Percentiles rank a stretch among this genome's conserved stretches.
These are phyloP conservation scores for Periparus ater DNA, from an alignment of 2,797 vertebrate genomes.

Conservation along the genomic window DNA sequence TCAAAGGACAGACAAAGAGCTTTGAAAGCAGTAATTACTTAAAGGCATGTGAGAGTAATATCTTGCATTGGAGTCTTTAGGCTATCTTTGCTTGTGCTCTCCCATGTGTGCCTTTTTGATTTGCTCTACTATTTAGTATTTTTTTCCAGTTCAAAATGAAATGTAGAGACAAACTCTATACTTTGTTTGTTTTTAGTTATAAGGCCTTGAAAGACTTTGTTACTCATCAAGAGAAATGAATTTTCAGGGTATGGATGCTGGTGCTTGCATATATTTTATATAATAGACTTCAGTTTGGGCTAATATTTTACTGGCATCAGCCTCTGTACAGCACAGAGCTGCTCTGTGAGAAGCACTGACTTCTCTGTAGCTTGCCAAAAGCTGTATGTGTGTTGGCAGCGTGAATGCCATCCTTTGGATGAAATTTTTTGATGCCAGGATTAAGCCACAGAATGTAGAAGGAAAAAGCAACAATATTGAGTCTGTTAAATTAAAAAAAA, in stretches of 20 bases:
- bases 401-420: background rate
- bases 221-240: background rate
- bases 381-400: background rate
- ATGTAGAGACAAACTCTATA: background rate
- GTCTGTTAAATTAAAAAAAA: background rate
- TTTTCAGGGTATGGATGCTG: background rate
- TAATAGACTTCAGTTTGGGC: background rate
- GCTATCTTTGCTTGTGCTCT: background rate
- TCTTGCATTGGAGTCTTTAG: background rate
- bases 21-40: constrained; percentile 32
- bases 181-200: background rate
- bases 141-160: background rate
- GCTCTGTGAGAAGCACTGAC: background rate
- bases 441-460: background rate
- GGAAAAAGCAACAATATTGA: background rate
- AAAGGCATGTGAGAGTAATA: background rate
- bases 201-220: background rate
- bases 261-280: background rate
- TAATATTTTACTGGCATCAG: background rate
- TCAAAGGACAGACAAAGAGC: constrained; percentile 18
- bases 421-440: background rate
- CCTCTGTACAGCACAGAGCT: background rate
- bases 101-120: background rate
- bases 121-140: background rate
- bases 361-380: background rate